Evolutionary conservation across 2,113 vertebrate genomes (phyloP), one percentile per base, ranked within the genome.

Genomic region (Petrocephalus zakoni): DNA sequence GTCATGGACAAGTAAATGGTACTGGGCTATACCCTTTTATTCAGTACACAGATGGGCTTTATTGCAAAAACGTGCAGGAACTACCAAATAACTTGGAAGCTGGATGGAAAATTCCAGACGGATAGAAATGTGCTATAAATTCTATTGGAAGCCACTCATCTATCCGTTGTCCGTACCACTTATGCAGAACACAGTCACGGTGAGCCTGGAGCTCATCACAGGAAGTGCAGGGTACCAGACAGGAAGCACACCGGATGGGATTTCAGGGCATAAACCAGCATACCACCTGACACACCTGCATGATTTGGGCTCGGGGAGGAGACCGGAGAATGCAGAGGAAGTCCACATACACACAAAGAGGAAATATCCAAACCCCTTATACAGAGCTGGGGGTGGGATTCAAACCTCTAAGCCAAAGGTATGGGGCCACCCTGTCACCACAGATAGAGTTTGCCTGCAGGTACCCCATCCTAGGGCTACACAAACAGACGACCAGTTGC

Each of bases 41-140:
- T 92, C 91, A 92, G 89, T 88, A 46, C 22, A 90, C 93, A 92
- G 90, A 93, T 94, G 90, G 83, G 90, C 91, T 90, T 88, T 61
- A 88, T 88, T 88, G 87, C 29, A 82, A 49, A 55, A 55, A 84
- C 89, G 91, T 90, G 88, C 87, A 90, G 89, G 89, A 89, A 89
- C 64, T 82, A 87, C 90, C 84, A 87, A 85, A 87, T 88, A 53
- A n/a, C 83, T 61, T 88, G 84, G 90, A 91, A 89, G 90, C 89
- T 85, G 81, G 6, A 87, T 21, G 88, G 86, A 88, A 91, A 90
- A 92, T 92, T 94, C 92, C 93, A 91, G 78, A 91, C 90, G 91
- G 91, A 90, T 92, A 34, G 55, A 87, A 90, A 90, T 84, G 37
- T 83, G 78, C 49, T 83, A 83, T 46, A n/a, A 83, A 83, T 83